Evolutionary conservation across 2,888 invertebrate genomes (phyloP), one percentile per base, ranked within the genome.

Genomic region (Sinotaia quadrata): DNA sequence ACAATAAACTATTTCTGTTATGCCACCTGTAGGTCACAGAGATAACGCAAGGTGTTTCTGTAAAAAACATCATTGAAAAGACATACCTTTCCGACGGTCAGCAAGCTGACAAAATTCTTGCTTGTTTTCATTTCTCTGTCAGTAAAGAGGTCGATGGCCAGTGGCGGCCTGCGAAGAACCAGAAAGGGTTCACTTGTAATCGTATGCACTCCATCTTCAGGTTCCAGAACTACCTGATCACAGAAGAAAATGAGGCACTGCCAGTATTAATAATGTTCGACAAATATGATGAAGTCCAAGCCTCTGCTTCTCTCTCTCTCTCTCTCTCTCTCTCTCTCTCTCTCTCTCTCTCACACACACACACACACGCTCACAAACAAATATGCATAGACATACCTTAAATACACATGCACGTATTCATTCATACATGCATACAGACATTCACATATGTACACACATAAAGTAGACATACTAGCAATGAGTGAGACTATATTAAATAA

Each of bases 131-230:
- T 49, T 10, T 65, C 71, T 52, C 62, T 68, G 31, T 71, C 68
- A 3, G 71, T 60, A 65, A 77, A 68, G 5, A 71, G 52, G 8
- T 67, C 54, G 7, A 77, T 72, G 0, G 82, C 76, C 18, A 83
- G 70, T 3, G 72, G 68, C 7, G 75, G 75, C 10, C 75, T 76
- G 33, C 83, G 66, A 57, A 86, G 75, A 0, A 87, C 81, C 57
- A 88, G 67, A 75, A 88, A 87, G 0, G 87, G 87, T 71, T 88
- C 87, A 58, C 84, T 85, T 18, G 85, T 86, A 67, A 87, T 82
- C 44, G 79, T 83, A 57, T 84, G 80, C 18, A 81, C 74, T 5
- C 78, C 80, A 56, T 81, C 80, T 57, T 86, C 86, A 31, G 85
- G 83, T 49, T 81, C 69, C 52, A 75, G 74, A n/a, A 85, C 78